Evolutionary conservation across 2,888 invertebrate species (phyloP).

Genomic region (Tipula unca): DNA sequence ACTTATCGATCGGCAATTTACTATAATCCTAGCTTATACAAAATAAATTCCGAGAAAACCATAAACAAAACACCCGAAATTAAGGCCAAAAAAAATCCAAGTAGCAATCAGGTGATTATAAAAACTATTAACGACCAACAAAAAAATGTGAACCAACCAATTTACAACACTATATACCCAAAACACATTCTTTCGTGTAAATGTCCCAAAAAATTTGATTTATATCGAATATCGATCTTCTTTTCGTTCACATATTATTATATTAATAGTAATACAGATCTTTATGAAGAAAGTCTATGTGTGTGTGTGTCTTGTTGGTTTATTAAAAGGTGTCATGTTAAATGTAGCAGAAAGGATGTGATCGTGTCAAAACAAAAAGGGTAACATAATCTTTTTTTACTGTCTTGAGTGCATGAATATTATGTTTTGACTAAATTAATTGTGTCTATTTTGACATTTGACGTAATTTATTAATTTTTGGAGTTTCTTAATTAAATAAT

Average conservation of each 20-base stretch:
- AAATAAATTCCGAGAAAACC: background rate
- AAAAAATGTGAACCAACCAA: background rate
- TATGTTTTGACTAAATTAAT: background rate
- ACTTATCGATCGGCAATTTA: background rate
- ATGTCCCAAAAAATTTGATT: background rate
- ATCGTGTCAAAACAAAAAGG: background rate
- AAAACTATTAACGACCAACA: background rate
- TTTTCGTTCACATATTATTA: background rate
- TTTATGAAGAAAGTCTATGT: background rate
- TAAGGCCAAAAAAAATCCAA: background rate
- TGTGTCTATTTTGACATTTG: background rate
- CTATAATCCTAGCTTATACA: background rate
- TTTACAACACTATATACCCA: background rate
- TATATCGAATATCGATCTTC: background rate
- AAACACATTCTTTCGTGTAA: background rate
- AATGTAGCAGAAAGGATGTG: background rate
- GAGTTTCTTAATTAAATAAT: background rate
- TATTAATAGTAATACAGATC: background rate
- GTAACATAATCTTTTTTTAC: background rate
- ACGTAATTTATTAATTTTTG: background rate
- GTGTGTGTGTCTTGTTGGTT: background rate
- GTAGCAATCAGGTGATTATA: background rate
- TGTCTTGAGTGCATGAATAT: background rate
- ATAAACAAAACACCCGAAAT: background rate
- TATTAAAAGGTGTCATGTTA: constrained; percentile 14